Base-by-base conservation (phyloP, 2,888 invertebrate species). In the Mycalesis mineus region DNA sequence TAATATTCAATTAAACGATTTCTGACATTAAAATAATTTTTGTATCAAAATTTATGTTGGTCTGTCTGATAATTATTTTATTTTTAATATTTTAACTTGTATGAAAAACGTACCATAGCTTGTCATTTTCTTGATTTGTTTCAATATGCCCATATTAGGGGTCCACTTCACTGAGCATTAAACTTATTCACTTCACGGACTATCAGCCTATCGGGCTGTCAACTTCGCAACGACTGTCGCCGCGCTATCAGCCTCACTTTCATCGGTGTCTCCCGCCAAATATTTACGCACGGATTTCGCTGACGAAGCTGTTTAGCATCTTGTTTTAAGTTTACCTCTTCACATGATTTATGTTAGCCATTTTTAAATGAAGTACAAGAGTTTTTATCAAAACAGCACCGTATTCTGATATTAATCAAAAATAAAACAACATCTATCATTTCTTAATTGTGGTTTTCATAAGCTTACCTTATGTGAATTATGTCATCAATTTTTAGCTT, bases 61-160 rank as follows among this genome's bases (percentile, higher is more conserved):
- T n/a, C n/a, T n/a, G n/a, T 6, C 29, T 29, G 5, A 6, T 29
- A 29, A 29, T 29, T 29, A 29, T 6, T 33, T 11, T 22, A 22
- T 36, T 36, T 36, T 11, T 36, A 11, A 11, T 36, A 11, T 36
- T 2, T 11, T 36, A 2, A 11, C 11, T 33, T 1, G 8, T 33
- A 11, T 11, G 11, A 36, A 36, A 11, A 70, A 82, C 82, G 60
- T 75, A 88, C 88, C 88, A 62, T 82, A 68, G 56, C 74, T 70
- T 6, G 87, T 78, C 72, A 88, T 86, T 74, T 78, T 88, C 75
- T 84, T 88, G 47, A 89, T 82, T 67, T 89, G 88, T 73, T 88
- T 88, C 55, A 89, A 69, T 69, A 89, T 87, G 49, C 88, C 88
- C 88, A 89, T 89, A 49, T 62, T 65, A 51, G 28, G 61, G 54